Percentiles rank a stretch among this genome's conserved stretches.
Evolutionary conservation across 2,113 vertebrate species (phyloP).

Genomic region (Tetrao urogallus): DNA sequence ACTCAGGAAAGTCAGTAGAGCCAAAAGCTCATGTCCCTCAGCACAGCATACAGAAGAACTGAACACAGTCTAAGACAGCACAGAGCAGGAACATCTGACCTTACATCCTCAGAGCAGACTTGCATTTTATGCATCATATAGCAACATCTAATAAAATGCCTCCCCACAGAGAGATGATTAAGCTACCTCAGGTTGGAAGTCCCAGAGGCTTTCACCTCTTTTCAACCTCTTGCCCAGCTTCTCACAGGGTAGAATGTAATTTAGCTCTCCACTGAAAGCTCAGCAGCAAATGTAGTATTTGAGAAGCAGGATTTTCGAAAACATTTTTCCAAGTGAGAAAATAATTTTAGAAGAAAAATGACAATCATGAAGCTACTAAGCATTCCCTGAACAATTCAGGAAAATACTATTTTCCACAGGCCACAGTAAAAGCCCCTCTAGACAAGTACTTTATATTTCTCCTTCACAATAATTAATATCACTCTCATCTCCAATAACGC

Average conservation of each 20-base stretch:
- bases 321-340: background rate
- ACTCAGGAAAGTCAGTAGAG: background rate
- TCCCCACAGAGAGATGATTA: background rate
- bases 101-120: background rate
- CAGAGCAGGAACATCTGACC: background rate
- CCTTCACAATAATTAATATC: background rate
- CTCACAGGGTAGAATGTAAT: background rate
- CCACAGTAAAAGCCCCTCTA: background rate
- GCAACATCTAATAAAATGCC: background rate
- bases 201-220: background rate
- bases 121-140: background rate
- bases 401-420: background rate
- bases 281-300: background rate
- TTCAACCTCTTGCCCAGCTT: background rate
- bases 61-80: background rate
- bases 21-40: background rate
- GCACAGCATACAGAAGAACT: background rate
- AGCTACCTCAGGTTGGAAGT: background rate
- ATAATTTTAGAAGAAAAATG: background rate
- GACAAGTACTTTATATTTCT: background rate
- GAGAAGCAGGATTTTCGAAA: background rate
- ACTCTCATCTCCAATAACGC: background rate
- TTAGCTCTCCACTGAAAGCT: background rate
- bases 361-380: background rate
- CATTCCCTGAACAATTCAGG: background rate